Evolutionary conservation across 2,113 vertebrate species (phyloP).

Genomic region (Datnioides undecimradiatus): DNA sequence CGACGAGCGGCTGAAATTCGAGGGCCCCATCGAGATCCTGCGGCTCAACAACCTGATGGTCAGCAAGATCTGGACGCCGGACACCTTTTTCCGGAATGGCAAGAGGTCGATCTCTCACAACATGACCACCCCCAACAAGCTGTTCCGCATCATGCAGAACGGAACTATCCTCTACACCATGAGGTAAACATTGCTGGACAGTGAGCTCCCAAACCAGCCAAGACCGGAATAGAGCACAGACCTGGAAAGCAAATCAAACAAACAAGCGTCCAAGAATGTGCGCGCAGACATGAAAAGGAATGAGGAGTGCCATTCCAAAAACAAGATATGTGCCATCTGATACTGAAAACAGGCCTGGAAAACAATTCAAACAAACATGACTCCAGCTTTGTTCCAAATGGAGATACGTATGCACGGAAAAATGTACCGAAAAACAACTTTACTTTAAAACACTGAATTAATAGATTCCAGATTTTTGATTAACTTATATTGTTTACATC

Average conservation of each 20-base stretch:
- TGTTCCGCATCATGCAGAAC: constrained; percentile 90
- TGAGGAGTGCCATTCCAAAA: constrained; percentile 64
- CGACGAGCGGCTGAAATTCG: constrained; percentile 85
- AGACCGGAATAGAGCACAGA: constrained; percentile 75
- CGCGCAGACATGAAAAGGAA: constrained; percentile 67
- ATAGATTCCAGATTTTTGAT: not conserved
- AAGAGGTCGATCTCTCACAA: constrained; percentile 90
- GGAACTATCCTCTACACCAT: constrained; percentile 90
- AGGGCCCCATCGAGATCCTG: constrained; percentile 88
- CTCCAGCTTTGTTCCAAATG: constrained; percentile 63
- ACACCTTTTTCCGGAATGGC: constrained; percentile 89
- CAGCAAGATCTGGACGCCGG: constrained; percentile 90
- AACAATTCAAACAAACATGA: constrained; percentile 69
- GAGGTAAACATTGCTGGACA: constrained; percentile 80
- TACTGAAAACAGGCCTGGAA: constrained; percentile 67
- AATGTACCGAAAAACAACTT: too few species aligned
- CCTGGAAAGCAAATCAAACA: constrained; percentile 68
- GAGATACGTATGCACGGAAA: constrained; percentile 26
- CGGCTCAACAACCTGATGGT: constrained; percentile 90
- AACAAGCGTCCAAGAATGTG: constrained; percentile 70
- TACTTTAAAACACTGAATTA: constrained; percentile 35
- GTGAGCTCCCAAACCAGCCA: constrained; percentile 59
- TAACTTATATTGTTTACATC: not conserved
- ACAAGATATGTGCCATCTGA: constrained; percentile 72
- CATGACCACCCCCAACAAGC: constrained; percentile 91